Conservation (phyloP, 1,140 invertebrate genomes). For the Drosophila melanogaster region DNA sequence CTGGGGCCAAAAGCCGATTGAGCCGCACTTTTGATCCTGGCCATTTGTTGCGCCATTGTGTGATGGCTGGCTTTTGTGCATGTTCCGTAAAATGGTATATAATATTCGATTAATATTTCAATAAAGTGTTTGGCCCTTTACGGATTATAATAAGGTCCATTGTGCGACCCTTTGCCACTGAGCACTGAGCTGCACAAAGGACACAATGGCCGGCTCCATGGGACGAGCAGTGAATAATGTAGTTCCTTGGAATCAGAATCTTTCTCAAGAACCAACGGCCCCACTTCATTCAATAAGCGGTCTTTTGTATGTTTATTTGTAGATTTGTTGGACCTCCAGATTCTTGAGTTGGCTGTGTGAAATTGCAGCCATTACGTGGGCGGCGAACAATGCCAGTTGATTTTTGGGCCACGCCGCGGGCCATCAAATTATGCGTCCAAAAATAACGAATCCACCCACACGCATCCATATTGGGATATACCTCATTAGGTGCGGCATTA, state of each 20-base stretch:
- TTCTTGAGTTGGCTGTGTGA: constrained; percentile 29
- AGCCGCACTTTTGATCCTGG: constrained; percentile 25
- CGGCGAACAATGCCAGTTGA: constrained; percentile 60
- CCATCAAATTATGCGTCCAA: constrained; percentile 35
- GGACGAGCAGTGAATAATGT: constrained; percentile 48
- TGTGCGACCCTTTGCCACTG: constrained; percentile 49
- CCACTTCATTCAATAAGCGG: constrained; percentile 41
- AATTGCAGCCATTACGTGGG: constrained; percentile 63
- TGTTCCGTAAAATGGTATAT: constrained; percentile 61
- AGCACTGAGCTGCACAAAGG: constrained; percentile 29
- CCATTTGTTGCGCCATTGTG: constrained; percentile 41
- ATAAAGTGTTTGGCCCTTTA: constrained; percentile 72
- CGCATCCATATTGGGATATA: constrained; percentile 51
- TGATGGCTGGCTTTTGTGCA: constrained; percentile 32
- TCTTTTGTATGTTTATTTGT: constrained; percentile 40
- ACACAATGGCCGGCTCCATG: constrained; percentile 31
- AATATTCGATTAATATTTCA: constrained; percentile 80
- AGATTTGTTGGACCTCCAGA: constrained; percentile 26
- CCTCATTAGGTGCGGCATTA: constrained; percentile 74
- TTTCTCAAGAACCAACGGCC: not conserved
- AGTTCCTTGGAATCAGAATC: constrained; percentile 56
- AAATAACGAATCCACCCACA: constrained; percentile 47
- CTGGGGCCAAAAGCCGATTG: constrained; percentile 18
- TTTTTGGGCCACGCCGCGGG: constrained; percentile 38
- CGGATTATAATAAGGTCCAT: constrained; percentile 73